Conservation (phyloP, 2,797 vertebrate genomes). For the Philypnodon macrostomus region DNA sequence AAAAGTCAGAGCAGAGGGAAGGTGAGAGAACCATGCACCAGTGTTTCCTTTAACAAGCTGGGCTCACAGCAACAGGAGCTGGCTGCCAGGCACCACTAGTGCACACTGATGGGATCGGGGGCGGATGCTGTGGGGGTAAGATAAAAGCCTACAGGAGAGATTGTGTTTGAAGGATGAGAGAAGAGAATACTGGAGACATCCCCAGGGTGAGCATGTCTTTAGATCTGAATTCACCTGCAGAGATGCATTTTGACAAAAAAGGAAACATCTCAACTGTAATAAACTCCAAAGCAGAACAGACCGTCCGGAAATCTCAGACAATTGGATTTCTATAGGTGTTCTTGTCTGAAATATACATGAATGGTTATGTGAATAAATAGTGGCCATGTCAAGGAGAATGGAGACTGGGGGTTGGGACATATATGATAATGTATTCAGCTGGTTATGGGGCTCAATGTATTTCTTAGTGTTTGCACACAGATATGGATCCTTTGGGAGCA, state of each 20-base stretch:
- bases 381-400: constrained; percentile 22
- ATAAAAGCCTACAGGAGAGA: constrained; percentile 59
- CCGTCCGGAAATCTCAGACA: constrained; percentile 27
- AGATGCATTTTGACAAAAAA: constrained; percentile 60
- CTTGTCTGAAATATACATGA: constrained; percentile 6
- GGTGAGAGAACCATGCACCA: constrained; percentile 68
- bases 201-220: constrained; percentile 51
- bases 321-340: constrained; percentile 8
- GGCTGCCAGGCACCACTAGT: constrained; percentile 46
- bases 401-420: constrained; percentile 28
- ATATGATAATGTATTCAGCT: constrained; percentile 55
- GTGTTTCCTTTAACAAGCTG: constrained; percentile 67
- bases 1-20: constrained; percentile 62
- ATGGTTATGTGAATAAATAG: constrained; percentile 19
- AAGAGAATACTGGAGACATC: constrained; percentile 56
- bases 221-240: constrained; percentile 66
- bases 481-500: constrained; percentile 65
- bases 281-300: constrained; percentile 37
- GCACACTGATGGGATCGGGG: constrained; percentile 29
- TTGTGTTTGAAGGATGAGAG: constrained; percentile 69
- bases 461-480: constrained; percentile 57
- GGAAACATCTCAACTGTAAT: constrained; percentile 59
- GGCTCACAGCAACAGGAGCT: constrained; percentile 52
- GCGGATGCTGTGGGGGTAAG: constrained; percentile 18
- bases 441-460: constrained; percentile 52